These are phyloP conservation scores for Hypotaenidia philippensis DNA, from an alignment of 2,797 vertebrate genomes.

Conservation along the genomic window DNA sequence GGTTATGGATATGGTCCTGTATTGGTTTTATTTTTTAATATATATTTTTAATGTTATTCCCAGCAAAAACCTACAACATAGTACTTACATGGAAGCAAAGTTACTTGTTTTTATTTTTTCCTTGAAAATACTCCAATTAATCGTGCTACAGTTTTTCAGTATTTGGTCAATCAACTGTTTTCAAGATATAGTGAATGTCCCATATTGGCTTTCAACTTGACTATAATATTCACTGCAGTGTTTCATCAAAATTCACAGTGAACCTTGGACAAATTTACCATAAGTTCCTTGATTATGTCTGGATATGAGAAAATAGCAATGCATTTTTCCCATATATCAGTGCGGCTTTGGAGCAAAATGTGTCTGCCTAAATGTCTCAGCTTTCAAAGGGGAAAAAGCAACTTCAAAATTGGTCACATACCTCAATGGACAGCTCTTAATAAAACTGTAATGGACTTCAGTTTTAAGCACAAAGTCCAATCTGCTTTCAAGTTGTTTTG, in stretches of 20 bases:
- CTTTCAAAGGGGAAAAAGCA: background rate
- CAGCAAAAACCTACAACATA: background rate
- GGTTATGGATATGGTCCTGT: background rate
- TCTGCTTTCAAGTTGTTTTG: background rate
- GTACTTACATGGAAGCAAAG: background rate
- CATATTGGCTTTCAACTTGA: background rate
- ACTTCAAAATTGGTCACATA: background rate
- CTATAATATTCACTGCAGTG: background rate
- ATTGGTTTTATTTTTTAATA: background rate
- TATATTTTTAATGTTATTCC: background rate
- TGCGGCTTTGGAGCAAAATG: background rate
- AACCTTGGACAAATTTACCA: background rate
- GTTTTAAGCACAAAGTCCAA: background rate
- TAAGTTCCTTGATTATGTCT: background rate
- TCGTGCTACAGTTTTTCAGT: background rate
- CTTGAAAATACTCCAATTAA: background rate
- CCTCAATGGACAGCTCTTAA: background rate
- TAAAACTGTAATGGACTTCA: background rate
- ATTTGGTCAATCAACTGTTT: background rate
- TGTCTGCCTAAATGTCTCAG: background rate
- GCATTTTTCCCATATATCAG: background rate
- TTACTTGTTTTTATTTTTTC: background rate
- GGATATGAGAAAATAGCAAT: background rate
- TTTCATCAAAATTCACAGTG: background rate
- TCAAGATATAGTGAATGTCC: background rate